phyloP scores from a whole-genome alignment of 2,888 invertebrate genomes.

The Spicauda simplicius region DNA sequence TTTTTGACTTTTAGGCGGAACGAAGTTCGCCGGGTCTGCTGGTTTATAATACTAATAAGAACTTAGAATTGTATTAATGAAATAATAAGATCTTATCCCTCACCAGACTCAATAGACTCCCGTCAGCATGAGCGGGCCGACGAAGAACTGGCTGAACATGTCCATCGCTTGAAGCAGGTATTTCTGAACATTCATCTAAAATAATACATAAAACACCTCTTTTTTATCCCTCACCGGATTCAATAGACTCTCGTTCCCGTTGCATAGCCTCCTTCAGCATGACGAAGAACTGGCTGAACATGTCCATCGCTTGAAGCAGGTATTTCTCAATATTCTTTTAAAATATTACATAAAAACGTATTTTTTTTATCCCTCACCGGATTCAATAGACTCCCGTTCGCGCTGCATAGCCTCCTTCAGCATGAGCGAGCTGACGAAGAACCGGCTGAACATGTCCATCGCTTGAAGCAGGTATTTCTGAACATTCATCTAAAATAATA shows the following conservation, averaged over 20 bases:
- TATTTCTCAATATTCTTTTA: conserved; percentile 87
- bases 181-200: too few relatives aligned
- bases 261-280: conserved; percentile 94
- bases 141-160: conserved; percentile 95
- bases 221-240: conserved; percentile 86
- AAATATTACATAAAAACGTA: too few relatives aligned
- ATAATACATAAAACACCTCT: too few relatives aligned
- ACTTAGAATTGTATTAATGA: too few relatives aligned
- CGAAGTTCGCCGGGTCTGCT: too few relatives aligned
- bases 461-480: too few relatives aligned
- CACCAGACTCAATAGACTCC: conserved; percentile 94
- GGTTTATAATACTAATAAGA: too few relatives aligned
- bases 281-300: conserved; percentile 95
- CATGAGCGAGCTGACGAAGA: conserved; percentile 95
- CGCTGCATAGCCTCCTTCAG: conserved; percentile 92
- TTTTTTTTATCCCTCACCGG: conserved; percentile 79
- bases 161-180: too few relatives aligned
- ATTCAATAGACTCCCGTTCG: conserved; percentile 95
- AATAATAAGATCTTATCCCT: too few relatives aligned
- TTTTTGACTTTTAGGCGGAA: too few relatives aligned
- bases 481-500: too few relatives aligned
- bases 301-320: conserved; percentile 90
- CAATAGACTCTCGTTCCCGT: conserved; percentile 94
- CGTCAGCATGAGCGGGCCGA: conserved; percentile 93
- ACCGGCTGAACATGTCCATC: conserved; percentile 90